Base-by-base conservation (phyloP, 2,797 vertebrate species). In the Parauchenoglanis ngamensis region DNA sequence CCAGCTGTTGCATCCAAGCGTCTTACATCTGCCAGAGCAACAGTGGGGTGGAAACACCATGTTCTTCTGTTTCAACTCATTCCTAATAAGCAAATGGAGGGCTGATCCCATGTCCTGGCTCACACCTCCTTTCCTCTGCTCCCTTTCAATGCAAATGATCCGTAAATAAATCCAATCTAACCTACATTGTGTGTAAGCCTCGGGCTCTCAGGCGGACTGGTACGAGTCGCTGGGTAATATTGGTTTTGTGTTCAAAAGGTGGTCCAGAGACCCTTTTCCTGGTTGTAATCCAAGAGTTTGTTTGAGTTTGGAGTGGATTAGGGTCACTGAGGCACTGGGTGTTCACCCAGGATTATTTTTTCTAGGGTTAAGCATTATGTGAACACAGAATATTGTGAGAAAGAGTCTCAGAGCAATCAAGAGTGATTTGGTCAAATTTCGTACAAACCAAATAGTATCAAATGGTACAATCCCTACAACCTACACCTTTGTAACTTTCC, bases 131-230 rank as follows among this genome's bases (percentile, higher is more conserved):
- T 90, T 92, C 28, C 93, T 52, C 91, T 87, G 31, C 89, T 91
- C 88, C 92, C 93, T 94, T 95, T 96, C 90, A 94, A 94, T 94
- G 92, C 91, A 94, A 95, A 94, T 95, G 94, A 93, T 94, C 93
- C 94, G 93, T 95, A 95, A 95, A 95, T 93, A 94, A 94, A 96
- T 95, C 93, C 93, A 95, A 94, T 95, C 93, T 92, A 94, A 90
- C 89, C 91, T 88, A 91, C 92, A 93, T 95, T 95, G 93, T 94
- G 87, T n/a, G 79, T 88, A 91, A 90, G 92, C 59, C 91, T 91
- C 89, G 49, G 92, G 44, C 90, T 92, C 94, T 92, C 91, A 88
- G 89, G 67, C 92, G 83, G 94, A 94, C 93, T 91, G 88, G 93
- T 92, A 93, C 92, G 93, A 95, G 95, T 94, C 91, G 90, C 93